These are phyloP conservation scores for Patagioenas fasciata DNA, from an alignment of 2,113 vertebrate genomes.

Conservation along the genomic window DNA sequence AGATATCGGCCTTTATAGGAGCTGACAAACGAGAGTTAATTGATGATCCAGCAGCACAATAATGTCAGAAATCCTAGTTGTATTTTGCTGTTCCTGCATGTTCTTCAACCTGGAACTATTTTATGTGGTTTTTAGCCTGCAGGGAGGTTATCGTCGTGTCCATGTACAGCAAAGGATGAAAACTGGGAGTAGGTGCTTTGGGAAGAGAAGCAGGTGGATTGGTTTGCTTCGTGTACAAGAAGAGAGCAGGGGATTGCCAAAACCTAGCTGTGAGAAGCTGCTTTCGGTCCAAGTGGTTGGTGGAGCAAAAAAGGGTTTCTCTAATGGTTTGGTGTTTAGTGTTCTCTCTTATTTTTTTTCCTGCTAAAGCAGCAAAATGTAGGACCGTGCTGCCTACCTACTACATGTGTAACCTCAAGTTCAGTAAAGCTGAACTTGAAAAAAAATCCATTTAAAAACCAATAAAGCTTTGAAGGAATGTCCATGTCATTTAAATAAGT, in stretches of 20 bases:
- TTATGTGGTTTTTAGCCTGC: not conserved
- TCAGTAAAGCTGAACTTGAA: not conserved
- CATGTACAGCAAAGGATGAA: not conserved
- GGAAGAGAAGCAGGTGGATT: not conserved
- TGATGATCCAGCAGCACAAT: slow-evolving; percentile 4
- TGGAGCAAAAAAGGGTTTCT: not conserved
- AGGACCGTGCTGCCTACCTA: not conserved
- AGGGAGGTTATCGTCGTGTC: not conserved
- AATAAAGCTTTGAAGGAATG: slow-evolving; percentile 2
- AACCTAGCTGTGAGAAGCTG: not conserved
- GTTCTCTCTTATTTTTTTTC: not conserved
- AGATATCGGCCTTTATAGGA: not conserved
- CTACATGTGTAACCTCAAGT: not conserved
- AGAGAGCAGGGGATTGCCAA: not conserved
- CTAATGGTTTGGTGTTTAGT: not conserved
- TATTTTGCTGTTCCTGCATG: not conserved
- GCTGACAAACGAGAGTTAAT: slow-evolving; percentile 19
- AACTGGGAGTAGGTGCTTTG: not conserved
- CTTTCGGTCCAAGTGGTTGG: not conserved
- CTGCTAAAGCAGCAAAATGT: not conserved
- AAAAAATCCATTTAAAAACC: too few species aligned
- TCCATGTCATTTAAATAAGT: not conserved
- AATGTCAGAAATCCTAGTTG: slow-evolving; percentile 3
- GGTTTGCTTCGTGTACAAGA: not conserved
- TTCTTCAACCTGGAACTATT: not conserved